Conservation (phyloP, 2,113 vertebrate genomes). For the Ploceus nigricollis region DNA sequence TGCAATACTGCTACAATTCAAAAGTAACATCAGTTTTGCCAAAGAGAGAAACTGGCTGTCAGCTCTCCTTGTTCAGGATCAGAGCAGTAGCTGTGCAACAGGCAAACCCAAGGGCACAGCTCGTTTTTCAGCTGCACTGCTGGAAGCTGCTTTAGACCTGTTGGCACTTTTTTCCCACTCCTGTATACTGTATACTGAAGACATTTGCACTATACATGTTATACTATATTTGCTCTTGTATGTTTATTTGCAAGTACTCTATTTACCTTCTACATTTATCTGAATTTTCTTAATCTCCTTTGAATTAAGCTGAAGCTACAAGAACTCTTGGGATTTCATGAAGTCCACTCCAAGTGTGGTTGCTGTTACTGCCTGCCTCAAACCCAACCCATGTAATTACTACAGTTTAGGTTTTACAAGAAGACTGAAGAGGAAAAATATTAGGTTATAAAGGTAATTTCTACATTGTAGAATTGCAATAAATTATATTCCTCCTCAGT, state of each 20-base stretch:
- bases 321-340: neutral
- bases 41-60: neutral
- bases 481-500: neutral
- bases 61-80: neutral
- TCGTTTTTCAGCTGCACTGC: neutral
- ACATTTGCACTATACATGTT: neutral
- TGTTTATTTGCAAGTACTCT: neutral
- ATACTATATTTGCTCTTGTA: neutral
- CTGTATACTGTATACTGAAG: neutral
- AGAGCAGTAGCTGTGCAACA: conserved; percentile 9
- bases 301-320: neutral
- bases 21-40: neutral
- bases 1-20: neutral
- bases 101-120: neutral
- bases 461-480: neutral
- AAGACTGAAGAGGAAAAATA: neutral
- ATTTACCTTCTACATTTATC: neutral
- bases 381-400: neutral
- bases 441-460: neutral
- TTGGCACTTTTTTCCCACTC: neutral
- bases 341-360: neutral
- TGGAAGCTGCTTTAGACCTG: neutral
- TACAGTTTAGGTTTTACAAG: neutral
- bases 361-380: neutral
- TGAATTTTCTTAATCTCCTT: neutral